These are phyloP conservation scores for Saturnia pavonia DNA, from an alignment of 2,888 invertebrate species.

Conservation along the genomic window DNA sequence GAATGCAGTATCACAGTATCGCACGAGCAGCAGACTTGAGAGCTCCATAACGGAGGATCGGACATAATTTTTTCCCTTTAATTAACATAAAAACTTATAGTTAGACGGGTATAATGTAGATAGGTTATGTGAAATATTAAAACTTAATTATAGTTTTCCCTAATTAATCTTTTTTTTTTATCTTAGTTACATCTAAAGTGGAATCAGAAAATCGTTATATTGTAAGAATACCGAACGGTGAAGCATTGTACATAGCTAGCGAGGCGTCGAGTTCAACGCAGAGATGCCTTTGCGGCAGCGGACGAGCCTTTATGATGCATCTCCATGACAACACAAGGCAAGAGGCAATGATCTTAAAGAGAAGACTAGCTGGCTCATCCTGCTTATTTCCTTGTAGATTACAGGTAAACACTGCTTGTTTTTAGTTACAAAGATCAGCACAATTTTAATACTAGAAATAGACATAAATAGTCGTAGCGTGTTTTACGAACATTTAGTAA, in stretches of 20 bases:
- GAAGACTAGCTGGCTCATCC: constrained; percentile 86
- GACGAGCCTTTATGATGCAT: constrained; percentile 89
- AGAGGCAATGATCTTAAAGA: constrained; percentile 88
- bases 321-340: constrained; percentile 91
- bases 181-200: constrained; percentile 81
- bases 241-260: constrained; percentile 88
- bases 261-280: constrained; percentile 84
- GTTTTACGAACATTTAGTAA: too few species aligned
- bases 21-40: too few species aligned
- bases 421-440: not conserved
- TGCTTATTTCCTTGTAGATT: constrained; percentile 88
- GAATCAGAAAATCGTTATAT: constrained; percentile 88
- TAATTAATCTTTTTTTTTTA: not conserved
- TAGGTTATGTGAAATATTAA: too few species aligned
- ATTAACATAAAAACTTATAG: too few species aligned
- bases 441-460: too few species aligned
- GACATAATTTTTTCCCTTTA: too few species aligned
- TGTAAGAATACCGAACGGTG: constrained; percentile 86
- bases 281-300: constrained; percentile 87
- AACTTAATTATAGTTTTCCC: too few species aligned
- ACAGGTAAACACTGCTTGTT: constrained; percentile 72
- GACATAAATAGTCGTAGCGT: too few species aligned
- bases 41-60: too few species aligned
- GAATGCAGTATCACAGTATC: too few species aligned
- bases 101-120: too few species aligned